Percentiles rank a stretch among this genome's conserved stretches.
These are phyloP conservation scores for Nannospalax galili DNA, from an alignment of 2,113 vertebrate species.

Conservation along the genomic window DNA sequence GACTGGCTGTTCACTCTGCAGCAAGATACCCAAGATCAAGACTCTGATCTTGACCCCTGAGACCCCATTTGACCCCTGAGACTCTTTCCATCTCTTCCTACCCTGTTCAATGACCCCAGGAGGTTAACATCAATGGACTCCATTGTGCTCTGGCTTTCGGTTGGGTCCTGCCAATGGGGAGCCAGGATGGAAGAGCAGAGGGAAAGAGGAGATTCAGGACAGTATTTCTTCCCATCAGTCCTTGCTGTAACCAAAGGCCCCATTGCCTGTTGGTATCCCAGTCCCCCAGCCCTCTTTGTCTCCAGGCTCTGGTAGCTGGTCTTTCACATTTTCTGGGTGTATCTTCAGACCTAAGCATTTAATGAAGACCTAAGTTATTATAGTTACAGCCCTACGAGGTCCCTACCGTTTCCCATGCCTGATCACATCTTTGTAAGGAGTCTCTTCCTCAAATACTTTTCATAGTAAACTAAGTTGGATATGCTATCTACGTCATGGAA, in stretches of 20 bases:
- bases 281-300: neutral
- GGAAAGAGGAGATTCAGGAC: neutral
- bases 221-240: neutral
- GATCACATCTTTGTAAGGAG: neutral
- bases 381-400: no score
- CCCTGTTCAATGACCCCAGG: neutral
- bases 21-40: neutral
- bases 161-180: neutral
- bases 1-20: neutral
- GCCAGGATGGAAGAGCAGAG: neutral
- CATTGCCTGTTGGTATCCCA: no score
- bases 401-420: neutral
- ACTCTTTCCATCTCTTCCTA: neutral
- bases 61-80: neutral
- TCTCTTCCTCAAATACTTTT: neutral
- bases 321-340: fast-evolving
- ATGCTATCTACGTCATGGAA: neutral
- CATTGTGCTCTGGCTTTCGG: neutral
- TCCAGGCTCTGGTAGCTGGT: neutral
- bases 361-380: neutral
- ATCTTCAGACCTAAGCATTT: neutral
- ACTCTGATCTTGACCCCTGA: neutral
- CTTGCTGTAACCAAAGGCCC: neutral
- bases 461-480: neutral
- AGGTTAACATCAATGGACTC: neutral